These are phyloP conservation scores for Cyprinodon brontotheroides DNA, from an alignment of 2,113 vertebrate species.

Conservation along the genomic window DNA sequence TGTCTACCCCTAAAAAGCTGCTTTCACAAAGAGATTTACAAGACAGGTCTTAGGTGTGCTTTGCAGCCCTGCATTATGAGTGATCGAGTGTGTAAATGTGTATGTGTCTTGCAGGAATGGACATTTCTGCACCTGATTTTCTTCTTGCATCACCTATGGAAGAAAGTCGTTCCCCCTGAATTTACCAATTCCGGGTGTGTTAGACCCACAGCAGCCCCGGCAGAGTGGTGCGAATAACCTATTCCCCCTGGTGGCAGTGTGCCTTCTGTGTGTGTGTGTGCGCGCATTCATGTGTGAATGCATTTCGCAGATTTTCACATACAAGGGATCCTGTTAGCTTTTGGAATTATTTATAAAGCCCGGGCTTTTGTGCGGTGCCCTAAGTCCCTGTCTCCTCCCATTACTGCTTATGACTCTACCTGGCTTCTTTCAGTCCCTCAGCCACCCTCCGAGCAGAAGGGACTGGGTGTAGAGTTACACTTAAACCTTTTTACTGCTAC, in stretches of 20 bases:
- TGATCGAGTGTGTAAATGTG: conserved; percentile 41
- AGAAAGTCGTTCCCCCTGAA: conserved; percentile 54
- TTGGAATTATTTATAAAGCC: conserved; percentile 85
- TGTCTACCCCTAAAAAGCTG: conserved; percentile 82
- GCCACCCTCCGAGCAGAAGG: conserved; percentile 39
- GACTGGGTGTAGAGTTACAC: conserved; percentile 40
- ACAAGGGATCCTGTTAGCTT: conserved; percentile 81
- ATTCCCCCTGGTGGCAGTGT: conserved; percentile 60
- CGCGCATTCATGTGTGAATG: conserved; percentile 67
- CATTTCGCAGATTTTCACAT: conserved; percentile 75
- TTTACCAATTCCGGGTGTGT: conserved; percentile 54
- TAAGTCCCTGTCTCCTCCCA: conserved; percentile 83
- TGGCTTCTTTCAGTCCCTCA: conserved; percentile 62
- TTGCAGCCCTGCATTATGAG: conserved; percentile 75
- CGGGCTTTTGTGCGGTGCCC: conserved; percentile 79
- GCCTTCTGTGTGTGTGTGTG: conserved; percentile 48
- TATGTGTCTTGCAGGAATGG: conserved; percentile 39
- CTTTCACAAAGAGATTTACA: conserved; percentile 85
- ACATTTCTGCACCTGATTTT: conserved; percentile 41
- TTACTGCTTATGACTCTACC: conserved; percentile 81
- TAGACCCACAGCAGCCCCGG: conserved; percentile 53
- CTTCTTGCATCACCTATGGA: conserved; percentile 57
- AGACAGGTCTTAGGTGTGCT: conserved; percentile 80
- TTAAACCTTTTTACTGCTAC: conserved; percentile 45
- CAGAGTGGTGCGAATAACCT: conserved; percentile 60